phyloP scores from a whole-genome alignment of 64 coral and sea anemone genomes.

The Montipora cactus region DNA sequence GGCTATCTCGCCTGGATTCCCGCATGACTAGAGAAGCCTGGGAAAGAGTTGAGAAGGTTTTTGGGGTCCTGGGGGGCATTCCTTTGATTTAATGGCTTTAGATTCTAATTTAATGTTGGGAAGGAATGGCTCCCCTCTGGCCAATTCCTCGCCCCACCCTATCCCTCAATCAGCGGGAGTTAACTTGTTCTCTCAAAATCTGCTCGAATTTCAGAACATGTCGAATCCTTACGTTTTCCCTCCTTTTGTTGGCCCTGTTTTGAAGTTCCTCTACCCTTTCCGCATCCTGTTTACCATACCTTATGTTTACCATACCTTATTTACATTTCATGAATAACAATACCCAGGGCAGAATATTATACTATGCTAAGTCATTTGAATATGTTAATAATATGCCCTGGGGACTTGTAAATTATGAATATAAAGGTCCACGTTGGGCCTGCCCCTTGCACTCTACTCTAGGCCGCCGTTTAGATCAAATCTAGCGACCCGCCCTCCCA shows the following conservation, averaged over 20 bases:
- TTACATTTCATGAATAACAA: too few species aligned
- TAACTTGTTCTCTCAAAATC: slow-evolving; percentile 39
- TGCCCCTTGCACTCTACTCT: too few species aligned
- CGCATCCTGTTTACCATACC: not conserved
- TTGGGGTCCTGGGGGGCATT: not conserved
- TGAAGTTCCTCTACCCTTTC: slow-evolving; percentile 20
- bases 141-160: slow-evolving; percentile 21
- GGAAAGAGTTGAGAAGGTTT: not conserved
- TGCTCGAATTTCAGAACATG: not conserved
- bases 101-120: not conserved
- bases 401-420: too few species aligned
- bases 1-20: not conserved
- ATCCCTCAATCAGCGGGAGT: not conserved
- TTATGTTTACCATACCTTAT: too few species aligned
- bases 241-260: not conserved
- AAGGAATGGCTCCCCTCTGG: not conserved
- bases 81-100: slow-evolving; percentile 40
- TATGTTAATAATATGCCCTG: too few species aligned
- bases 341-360: too few species aligned
- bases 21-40: not conserved
- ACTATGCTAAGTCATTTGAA: too few species aligned
- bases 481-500: too few species aligned
- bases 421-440: too few species aligned
- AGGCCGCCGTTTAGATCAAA: too few species aligned
- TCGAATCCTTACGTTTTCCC: too few species aligned